Evolutionary conservation across 2,888 invertebrate genomes (phyloP).

Genomic region (Erynnis tages): DNA sequence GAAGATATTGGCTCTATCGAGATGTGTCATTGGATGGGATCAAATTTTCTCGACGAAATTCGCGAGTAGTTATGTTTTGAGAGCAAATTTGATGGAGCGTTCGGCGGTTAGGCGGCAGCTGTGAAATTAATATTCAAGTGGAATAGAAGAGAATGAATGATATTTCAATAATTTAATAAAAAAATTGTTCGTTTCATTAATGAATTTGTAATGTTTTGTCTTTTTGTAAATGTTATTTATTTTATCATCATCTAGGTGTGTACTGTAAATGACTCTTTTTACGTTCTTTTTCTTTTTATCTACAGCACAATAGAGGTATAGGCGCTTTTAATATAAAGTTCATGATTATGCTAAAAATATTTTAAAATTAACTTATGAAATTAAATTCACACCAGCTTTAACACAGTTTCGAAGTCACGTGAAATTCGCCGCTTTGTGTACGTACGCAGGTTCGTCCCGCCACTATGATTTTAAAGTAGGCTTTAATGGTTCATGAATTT

Average conservation of each 20-base stretch:
- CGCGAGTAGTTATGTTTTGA: not conserved
- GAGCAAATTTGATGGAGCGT: not conserved
- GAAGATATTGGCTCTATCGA: slow-evolving; percentile 10
- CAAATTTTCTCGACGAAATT: slow-evolving; percentile 3
- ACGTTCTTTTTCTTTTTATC: too few relatives aligned
- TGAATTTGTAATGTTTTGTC: too few relatives aligned
- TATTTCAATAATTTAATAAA: too few relatives aligned
- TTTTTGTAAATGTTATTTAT: too few relatives aligned
- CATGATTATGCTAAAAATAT: too few relatives aligned
- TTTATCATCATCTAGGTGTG: too few relatives aligned
- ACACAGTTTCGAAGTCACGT: slow-evolving; percentile 3
- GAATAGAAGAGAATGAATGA: not conserved
- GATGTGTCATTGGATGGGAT: slow-evolving; percentile 5
- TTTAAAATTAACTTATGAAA: not conserved
- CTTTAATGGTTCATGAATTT: slow-evolving; percentile 20
- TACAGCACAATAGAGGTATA: too few relatives aligned
- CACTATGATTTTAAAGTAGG: slow-evolving; percentile 21
- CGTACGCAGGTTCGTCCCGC: slow-evolving; percentile 4
- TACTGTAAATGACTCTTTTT: too few relatives aligned
- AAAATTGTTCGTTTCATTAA: too few relatives aligned
- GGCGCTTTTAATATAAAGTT: too few relatives aligned
- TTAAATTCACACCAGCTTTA: slow-evolving; percentile 1
- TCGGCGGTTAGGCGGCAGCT: not conserved
- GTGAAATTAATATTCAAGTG: not conserved
- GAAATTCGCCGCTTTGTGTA: slow-evolving; percentile 10